A percentile compares a stretch with the other conserved stretches of the same genome.
phyloP scores from a whole-genome alignment of 2,797 vertebrate genomes.

The Rhadinocentrus ornatus region DNA sequence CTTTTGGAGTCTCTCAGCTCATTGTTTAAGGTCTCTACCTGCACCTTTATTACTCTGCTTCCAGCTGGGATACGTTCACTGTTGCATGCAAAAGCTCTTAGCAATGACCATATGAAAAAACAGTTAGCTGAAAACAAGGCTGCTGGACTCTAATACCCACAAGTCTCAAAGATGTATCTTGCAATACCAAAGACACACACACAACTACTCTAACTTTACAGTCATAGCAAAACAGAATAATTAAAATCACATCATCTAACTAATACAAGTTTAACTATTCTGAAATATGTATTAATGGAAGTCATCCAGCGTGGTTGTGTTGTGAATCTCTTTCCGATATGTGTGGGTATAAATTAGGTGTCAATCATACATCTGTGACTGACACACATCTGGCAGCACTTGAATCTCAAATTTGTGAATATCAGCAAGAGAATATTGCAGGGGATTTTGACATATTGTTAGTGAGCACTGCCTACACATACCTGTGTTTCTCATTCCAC shows the following conservation, averaged over 20 bases:
- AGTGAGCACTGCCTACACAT: too few species aligned
- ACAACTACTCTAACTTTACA: background rate
- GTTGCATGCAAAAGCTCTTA: background rate
- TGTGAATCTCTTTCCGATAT: too few species aligned
- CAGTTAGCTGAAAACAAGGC: background rate
- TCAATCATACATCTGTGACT: too few species aligned
- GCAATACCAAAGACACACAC: background rate
- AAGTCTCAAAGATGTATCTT: background rate
- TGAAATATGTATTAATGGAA: background rate
- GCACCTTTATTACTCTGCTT: background rate
- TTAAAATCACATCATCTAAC: background rate
- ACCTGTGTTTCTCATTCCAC: background rate
- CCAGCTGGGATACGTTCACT: background rate
- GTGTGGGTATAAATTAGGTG: too few species aligned
- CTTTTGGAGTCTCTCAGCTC: background rate
- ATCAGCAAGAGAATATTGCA: background rate
- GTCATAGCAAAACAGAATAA: background rate
- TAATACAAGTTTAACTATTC: background rate
- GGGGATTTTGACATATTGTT: background rate
- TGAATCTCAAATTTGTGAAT: too few species aligned
- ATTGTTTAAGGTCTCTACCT: background rate
- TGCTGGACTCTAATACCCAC: background rate
- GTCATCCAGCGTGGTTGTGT: too few species aligned
- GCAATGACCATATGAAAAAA: background rate
- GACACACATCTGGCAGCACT: too few species aligned